These are phyloP conservation scores for Drosophila pseudoobscura DNA, from an alignment of 1,140 invertebrate species.

Conservation along the genomic window DNA sequence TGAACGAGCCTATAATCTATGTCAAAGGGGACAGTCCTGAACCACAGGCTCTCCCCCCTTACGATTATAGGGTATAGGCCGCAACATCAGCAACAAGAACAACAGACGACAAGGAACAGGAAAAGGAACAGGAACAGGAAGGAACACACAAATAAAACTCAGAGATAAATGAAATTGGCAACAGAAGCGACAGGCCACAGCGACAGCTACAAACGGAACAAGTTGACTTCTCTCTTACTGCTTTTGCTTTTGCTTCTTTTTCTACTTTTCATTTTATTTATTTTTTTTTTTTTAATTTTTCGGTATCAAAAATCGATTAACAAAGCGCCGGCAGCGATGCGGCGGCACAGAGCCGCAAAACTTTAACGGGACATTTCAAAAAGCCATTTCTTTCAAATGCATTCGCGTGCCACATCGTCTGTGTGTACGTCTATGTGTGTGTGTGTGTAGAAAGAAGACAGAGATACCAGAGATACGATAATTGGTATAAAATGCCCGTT, in stretches of 20 bases:
- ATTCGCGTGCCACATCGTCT: slow-evolving; percentile 52
- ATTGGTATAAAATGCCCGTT: slow-evolving; percentile 76
- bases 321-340: slow-evolving; percentile 63
- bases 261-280: neutral
- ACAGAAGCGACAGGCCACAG: slow-evolving; percentile 46
- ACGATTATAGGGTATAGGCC: neutral
- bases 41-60: no score
- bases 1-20: no score
- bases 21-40: no score
- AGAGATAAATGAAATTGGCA: slow-evolving; percentile 80
- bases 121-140: slow-evolving; percentile 14
- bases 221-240: slow-evolving; percentile 56
- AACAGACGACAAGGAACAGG: neutral
- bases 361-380: slow-evolving; percentile 65
- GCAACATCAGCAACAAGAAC: slow-evolving; percentile 15
- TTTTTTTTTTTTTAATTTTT: slow-evolving; percentile 43
- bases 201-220: slow-evolving; percentile 31
- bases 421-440: slow-evolving; percentile 9
- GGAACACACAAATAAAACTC: slow-evolving; percentile 59
- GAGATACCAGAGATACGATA: slow-evolving; percentile 51
- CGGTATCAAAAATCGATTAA: slow-evolving; percentile 78
- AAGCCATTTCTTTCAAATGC: slow-evolving; percentile 54
- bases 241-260: no score
- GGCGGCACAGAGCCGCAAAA: slow-evolving; percentile 40
- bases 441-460: slow-evolving; percentile 27